These are phyloP conservation scores for Syngnathus rostellatus DNA, from an alignment of 2,797 vertebrate species.

Conservation along the genomic window DNA sequence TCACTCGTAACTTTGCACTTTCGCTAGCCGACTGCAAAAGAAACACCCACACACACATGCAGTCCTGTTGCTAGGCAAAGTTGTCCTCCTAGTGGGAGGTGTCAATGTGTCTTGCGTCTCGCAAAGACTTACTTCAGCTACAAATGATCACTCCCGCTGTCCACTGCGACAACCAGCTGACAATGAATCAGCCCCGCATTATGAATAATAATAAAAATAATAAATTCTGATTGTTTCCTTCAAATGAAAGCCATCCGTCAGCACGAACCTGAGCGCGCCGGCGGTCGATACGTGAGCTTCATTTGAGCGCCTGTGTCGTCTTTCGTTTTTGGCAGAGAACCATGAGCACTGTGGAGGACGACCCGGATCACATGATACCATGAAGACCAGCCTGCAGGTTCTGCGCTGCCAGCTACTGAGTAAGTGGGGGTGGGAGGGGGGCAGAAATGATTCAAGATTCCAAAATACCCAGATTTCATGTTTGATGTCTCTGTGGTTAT, in stretches of 20 bases:
- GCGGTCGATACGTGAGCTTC: not conserved
- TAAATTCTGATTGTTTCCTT: no score
- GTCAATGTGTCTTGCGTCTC: no score
- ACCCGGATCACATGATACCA: conserved; percentile 98
- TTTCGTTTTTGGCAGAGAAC: conserved; percentile 69
- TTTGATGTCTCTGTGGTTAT: not conserved
- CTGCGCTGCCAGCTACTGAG: conserved; percentile 97
- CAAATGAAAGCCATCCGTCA: not conserved
- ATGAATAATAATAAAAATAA: no score
- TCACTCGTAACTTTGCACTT: no score
- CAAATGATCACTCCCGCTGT: no score
- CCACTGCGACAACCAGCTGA: no score
- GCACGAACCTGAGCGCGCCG: no score
- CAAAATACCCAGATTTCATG: not conserved
- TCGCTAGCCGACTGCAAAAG: no score
- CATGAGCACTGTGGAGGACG: conserved; percentile 97
- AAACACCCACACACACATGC: no score
- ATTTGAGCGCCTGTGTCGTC: conserved; percentile 24
- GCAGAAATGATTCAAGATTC: not conserved
- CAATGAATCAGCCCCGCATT: no score
- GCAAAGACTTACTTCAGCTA: conserved; percentile 1
- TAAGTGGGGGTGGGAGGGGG: conserved; percentile 59
- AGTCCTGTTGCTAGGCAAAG: no score
- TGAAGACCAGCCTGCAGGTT: conserved; percentile 98
- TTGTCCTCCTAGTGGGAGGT: no score